Conservation (phyloP, 2,113 vertebrate genomes). For the Nothobranchius furzeri region DNA sequence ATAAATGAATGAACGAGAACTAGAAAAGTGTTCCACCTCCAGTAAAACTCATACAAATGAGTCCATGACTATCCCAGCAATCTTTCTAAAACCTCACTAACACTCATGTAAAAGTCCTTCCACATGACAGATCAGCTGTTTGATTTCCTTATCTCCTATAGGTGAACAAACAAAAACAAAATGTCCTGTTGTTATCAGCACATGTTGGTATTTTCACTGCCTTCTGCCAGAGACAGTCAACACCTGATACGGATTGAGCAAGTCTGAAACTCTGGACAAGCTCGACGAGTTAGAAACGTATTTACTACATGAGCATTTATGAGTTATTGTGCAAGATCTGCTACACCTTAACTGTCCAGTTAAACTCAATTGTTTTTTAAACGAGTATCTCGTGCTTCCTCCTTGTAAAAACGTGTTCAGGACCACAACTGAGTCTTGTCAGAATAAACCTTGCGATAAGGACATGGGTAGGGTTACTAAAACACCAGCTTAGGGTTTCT, state of each 20-base stretch:
- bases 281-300: not conserved
- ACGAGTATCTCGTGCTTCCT: not conserved
- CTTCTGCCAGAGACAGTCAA: not conserved
- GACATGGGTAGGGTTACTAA: not conserved
- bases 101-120: not conserved
- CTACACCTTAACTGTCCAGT: conserved; percentile 1
- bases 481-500: not conserved
- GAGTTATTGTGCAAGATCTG: not conserved
- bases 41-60: not conserved
- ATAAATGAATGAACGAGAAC: too few relatives aligned
- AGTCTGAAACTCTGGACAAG: not conserved
- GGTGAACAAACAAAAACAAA: not conserved
- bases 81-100: not conserved
- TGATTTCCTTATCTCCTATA: not conserved
- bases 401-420: not conserved
- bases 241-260: not conserved
- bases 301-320: not conserved
- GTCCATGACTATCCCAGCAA: not conserved
- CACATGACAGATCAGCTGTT: not conserved
- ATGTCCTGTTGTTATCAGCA: not conserved
- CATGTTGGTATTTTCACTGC: not conserved
- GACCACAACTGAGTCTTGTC: not conserved
- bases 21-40: too few relatives aligned
- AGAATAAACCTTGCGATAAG: not conserved
- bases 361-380: not conserved